Conservation (phyloP, 2,113 vertebrate genomes). For the Isurus oxyrinchus region DNA sequence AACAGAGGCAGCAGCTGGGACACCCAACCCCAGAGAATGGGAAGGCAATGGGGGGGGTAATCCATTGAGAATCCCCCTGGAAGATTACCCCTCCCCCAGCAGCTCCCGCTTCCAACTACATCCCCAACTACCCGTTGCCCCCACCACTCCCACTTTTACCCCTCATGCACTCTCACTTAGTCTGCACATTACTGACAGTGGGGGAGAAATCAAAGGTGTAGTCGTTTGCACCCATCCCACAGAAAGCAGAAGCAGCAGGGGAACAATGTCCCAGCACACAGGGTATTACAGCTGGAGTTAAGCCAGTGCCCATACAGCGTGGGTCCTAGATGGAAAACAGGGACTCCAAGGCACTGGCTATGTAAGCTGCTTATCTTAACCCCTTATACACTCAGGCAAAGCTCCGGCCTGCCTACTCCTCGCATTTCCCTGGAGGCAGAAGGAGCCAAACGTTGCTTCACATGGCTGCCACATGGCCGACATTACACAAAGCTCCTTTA, state of each 20-base stretch:
- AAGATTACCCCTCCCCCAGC: too few relatives aligned
- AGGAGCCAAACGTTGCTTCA: too few relatives aligned
- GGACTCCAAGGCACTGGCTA: background rate
- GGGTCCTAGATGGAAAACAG: background rate
- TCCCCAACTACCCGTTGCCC: too few relatives aligned
- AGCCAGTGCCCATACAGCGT: background rate
- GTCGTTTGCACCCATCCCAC: background rate
- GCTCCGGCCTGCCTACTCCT: too few relatives aligned
- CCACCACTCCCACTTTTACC: too few relatives aligned
- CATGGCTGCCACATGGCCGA: background rate
- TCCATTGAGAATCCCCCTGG: too few relatives aligned
- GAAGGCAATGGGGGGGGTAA: too few relatives aligned
- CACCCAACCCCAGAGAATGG: too few relatives aligned
- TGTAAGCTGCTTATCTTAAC: background rate
- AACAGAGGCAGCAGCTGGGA: too few relatives aligned
- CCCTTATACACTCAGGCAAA: background rate
- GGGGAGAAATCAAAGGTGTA: background rate
- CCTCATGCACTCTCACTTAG: background rate
- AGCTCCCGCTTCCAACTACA: too few relatives aligned
- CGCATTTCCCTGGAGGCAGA: too few relatives aligned
- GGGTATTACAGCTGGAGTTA: background rate
- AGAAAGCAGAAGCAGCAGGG: background rate
- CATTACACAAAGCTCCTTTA: background rate
- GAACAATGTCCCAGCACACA: background rate
- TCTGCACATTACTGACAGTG: background rate